These are phyloP conservation scores for Fragum fragum DNA, from an alignment of 2,888 invertebrate species.

Conservation along the genomic window DNA sequence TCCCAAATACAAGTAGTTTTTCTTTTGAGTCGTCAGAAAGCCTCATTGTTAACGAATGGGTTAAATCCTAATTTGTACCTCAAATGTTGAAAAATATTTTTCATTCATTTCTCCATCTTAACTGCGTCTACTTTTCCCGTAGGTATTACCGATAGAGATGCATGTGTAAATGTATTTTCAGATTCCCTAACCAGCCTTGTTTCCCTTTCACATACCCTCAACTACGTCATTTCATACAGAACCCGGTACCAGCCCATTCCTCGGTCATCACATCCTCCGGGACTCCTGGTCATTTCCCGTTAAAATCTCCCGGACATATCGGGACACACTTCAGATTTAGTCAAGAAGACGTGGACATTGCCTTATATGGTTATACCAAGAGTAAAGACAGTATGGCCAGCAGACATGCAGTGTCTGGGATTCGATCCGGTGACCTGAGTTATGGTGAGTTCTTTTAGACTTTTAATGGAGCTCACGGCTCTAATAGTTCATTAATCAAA, in stretches of 20 bases:
- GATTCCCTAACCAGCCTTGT: constrained; percentile 26
- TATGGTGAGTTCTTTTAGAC: constrained; percentile 85
- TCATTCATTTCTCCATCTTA: too few relatives aligned
- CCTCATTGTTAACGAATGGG: too few relatives aligned
- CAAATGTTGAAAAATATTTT: too few relatives aligned
- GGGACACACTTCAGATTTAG: constrained; percentile 73
- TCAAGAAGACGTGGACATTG: constrained; percentile 84
- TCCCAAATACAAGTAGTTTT: too few relatives aligned
- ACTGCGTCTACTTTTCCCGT: too few relatives aligned
- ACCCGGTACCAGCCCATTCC: constrained; percentile 22
- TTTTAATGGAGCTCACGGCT: too few relatives aligned
- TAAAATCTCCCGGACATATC: background rate
- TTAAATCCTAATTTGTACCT: too few relatives aligned
- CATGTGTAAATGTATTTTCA: constrained; percentile 5
- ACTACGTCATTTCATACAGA: constrained; percentile 29
- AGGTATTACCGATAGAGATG: too few relatives aligned
- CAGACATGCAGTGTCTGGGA: constrained; percentile 84
- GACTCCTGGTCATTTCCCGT: constrained; percentile 2
- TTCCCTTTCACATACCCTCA: constrained; percentile 33
- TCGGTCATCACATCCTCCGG: constrained; percentile 13
- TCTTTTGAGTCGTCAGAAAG: too few relatives aligned
- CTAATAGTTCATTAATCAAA: too few relatives aligned
- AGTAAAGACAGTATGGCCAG: constrained; percentile 72
- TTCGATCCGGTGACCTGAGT: constrained; percentile 81
- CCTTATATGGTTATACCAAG: constrained; percentile 84